Evolutionary conservation across 2,888 invertebrate species (phyloP).

Genomic region (Abscondita cerata): DNA sequence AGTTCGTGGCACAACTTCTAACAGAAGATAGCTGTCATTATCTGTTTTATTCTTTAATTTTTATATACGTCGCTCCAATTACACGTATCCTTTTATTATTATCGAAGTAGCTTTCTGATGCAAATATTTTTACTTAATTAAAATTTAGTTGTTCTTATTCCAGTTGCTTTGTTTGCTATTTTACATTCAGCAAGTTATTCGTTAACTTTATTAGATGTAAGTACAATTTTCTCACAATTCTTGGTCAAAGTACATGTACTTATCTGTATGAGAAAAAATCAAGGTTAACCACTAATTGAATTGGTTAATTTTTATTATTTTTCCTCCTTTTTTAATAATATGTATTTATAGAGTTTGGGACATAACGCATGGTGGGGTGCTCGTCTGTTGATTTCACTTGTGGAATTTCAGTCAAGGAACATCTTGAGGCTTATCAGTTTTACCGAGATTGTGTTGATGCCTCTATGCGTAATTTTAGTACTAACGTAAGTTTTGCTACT

Average conservation of each 20-base stretch:
- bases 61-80: constrained; percentile 88
- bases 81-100: constrained; percentile 77
- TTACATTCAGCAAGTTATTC: constrained; percentile 94
- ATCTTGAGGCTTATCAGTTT: constrained; percentile 91
- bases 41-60: constrained; percentile 93
- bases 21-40: constrained; percentile 97
- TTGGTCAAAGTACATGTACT: background rate
- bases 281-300: background rate
- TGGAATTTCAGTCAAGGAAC: constrained; percentile 89
- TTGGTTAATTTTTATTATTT: background rate
- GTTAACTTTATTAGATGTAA: constrained; percentile 87
- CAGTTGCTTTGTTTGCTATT: constrained; percentile 89
- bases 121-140: constrained; percentile 51
- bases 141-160: constrained; percentile 82
- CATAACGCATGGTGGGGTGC: constrained; percentile 91
- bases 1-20: constrained; percentile 81
- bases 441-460: constrained; percentile 92
- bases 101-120: background rate
- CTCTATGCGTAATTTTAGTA: constrained; percentile 78
- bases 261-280: background rate
- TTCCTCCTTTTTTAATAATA: background rate
- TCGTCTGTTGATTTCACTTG: constrained; percentile 82
- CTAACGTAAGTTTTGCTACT: constrained; percentile 75
- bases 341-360: constrained; percentile 78
- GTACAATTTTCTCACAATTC: constrained; percentile 59